Conservation (phyloP, 2,888 invertebrate species). For the Leistus spinibarbis region DNA sequence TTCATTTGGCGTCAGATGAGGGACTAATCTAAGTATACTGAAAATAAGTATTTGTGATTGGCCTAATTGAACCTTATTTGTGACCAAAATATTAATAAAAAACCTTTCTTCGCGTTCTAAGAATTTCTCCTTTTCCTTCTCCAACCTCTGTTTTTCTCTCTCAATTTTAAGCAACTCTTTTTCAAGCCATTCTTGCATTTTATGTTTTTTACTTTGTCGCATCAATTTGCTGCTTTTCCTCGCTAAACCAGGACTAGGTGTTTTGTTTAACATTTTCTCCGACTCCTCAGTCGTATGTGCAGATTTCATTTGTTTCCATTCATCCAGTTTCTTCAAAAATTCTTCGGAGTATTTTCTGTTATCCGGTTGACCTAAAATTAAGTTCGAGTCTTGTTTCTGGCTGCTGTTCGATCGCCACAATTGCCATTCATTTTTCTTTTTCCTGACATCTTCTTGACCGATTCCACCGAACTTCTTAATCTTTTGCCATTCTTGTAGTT, state of each 20-base stretch:
- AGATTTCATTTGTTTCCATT: conserved; percentile 82
- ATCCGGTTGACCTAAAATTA: conserved; percentile 58
- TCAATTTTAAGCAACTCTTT: conserved; percentile 65
- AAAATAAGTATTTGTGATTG: not conserved
- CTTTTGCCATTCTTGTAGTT: conserved; percentile 85
- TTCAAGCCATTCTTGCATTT: conserved; percentile 61
- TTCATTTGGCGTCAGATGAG: too few species aligned
- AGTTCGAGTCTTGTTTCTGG: conserved; percentile 46
- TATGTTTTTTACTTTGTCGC: conserved; percentile 51
- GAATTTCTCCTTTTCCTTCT: conserved; percentile 67
- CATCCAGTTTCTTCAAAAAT: conserved; percentile 81
- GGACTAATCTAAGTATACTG: too few species aligned
- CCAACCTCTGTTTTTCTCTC: conserved; percentile 65
- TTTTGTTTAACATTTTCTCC: conserved; percentile 44
- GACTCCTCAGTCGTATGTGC: conserved; percentile 48
- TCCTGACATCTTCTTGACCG: conserved; percentile 47
- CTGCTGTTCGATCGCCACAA: conserved; percentile 62
- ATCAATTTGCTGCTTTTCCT: conserved; percentile 49
- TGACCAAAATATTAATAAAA: not conserved
- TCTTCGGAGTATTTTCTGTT: conserved; percentile 77
- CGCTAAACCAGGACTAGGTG: conserved; percentile 53
- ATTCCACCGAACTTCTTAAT: conserved; percentile 61
- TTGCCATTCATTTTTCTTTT: conserved; percentile 66
- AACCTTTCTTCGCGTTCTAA: conserved; percentile 70
- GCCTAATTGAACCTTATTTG: conserved; percentile 38